Evolutionary conservation across 2,113 vertebrate genomes (phyloP), one percentile per base, ranked within the genome.

Genomic region (Cinclus cinclus): DNA sequence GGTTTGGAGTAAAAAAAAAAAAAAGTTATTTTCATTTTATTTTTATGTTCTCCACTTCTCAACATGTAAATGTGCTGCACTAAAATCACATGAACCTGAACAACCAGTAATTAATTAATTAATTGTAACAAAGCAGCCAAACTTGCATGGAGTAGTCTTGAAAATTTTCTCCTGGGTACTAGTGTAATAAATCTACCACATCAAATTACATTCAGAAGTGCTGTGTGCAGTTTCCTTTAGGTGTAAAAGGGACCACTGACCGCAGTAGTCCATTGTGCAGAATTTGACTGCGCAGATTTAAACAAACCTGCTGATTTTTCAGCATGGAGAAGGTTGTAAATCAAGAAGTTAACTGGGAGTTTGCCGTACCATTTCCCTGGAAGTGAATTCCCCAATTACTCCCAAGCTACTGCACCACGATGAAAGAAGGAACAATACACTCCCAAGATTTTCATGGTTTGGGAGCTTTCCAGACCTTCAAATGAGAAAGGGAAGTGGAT

Each of bases 81-180:
- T 87, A 77, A 74, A 95, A 79, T 74, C 65, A 41, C 65, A 86
- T 33, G n/a, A 95, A 74, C n/a, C 39, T 60, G 59, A 84, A 82
- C 75, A 62, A 84, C 86, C 30, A 63, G 28, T 22, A 79, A 82
- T 73, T 82, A 82, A 86, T 92, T 94, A 75, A 81, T 90, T 88
- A 84, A 81, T 91, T 73, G 39, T 25, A 94, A 84, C 42, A 59
- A 86, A 91, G 10, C 15, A 68, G n/a, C 62, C 88, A 74, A 93
- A 69, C 75, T 60, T 95, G 46, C 69, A 73, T 15, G 4, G 52
- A 79, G 31, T 35, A 53, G 19, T 67, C 91, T 89, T 82, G 67
- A 94, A 87, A 74, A 71, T 67, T 73, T 83, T 64, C 21, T 91
- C 50, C 68, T 82, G 39, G 4, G 6, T 88, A 60, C 50, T 87